Evolutionary conservation across 2,888 invertebrate species (phyloP), one percentile per base, ranked within the genome.

Genomic region (Plemyria rubiginata): DNA sequence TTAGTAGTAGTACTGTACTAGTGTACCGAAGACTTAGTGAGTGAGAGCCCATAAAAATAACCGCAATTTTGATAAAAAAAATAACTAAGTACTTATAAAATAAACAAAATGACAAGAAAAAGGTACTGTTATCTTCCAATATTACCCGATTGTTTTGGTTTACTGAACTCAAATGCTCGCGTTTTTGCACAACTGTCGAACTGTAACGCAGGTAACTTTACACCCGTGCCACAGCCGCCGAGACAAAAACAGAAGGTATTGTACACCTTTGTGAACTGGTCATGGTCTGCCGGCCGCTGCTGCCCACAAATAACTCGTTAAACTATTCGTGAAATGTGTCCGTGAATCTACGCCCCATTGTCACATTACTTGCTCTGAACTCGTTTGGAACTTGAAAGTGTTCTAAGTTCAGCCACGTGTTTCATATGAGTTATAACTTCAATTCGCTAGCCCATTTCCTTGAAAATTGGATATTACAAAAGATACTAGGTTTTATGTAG

Each of bases 141-240:
- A 73, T 73, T 71, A 74, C 72, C 72, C 77, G 70, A 82, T 84
- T 84, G 81, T 84, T 80, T 81, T 81, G 74, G 80, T 82, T 80
- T 82, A 79, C 75, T 82, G 82, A 85, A 86, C 84, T 80, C 75
- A 36, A 53, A 60, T 61, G 71, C 74, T 67, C 66, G 67, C 57
- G 69, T 82, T 80, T 80, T 81, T 78, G 74, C 81, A 69, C 74
- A 73, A 75, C 74, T 75, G 77, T 65, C 70, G 74, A 78, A 75
- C 72, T 75, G 79, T 78, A 69, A 74, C 75, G 72, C 67, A 62
- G 8, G 43, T 54, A 84, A 85, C 77, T 77, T 71, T 73, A 86
- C 60, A 78, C 80, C 67, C 68, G 62, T 65, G 65, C 56, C 63
- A 50, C 16, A 52, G 52, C 16, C 51, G 63, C 16, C 59, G 67